A percentile compares a stretch with the other conserved stretches of the same genome.
Evolutionary conservation across 1,140 invertebrate species (phyloP).

Genomic region (Harlomillsia oculata): DNA sequence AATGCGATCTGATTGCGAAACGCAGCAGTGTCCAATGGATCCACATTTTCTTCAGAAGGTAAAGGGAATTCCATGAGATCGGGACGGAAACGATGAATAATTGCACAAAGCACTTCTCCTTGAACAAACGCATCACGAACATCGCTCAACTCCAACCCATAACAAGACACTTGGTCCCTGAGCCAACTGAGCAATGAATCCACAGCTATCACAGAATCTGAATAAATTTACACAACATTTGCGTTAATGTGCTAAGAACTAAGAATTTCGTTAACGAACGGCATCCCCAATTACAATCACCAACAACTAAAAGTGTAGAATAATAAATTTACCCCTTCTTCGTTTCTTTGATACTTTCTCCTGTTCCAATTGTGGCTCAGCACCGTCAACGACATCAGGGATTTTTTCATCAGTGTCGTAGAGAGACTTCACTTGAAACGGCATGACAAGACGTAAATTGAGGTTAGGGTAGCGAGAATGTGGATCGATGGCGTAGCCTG

Average conservation of each 20-base stretch:
- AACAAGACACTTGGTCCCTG: constrained; percentile 57
- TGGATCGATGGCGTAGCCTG: constrained; percentile 81
- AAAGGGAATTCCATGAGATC: constrained; percentile 65
- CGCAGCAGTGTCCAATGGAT: constrained; percentile 49
- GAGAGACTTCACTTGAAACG: constrained; percentile 50
- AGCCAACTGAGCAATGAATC: constrained; percentile 67
- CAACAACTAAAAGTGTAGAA: background rate
- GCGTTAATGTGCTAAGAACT: too few species aligned
- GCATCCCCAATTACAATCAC: background rate
- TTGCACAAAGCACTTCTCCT: constrained; percentile 69
- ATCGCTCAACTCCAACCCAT: constrained; percentile 58
- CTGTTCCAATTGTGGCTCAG: constrained; percentile 36
- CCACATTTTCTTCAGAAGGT: constrained; percentile 44
- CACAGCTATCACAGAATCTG: constrained; percentile 56
- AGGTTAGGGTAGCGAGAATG: constrained; percentile 56
- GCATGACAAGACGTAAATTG: constrained; percentile 49
- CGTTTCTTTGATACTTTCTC: constrained; percentile 27
- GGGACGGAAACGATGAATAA: constrained; percentile 76
- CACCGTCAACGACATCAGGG: constrained; percentile 37
- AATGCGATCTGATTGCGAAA: constrained; percentile 73
- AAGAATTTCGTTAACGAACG: too few species aligned
- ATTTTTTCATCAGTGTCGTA: constrained; percentile 38
- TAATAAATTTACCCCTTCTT: constrained; percentile 13
- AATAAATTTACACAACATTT: constrained; percentile 24
- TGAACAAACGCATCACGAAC: constrained; percentile 61